These are phyloP conservation scores for Pocillopora damicornis DNA, from an alignment of 64 coral and sea anemone species.

Conservation along the genomic window DNA sequence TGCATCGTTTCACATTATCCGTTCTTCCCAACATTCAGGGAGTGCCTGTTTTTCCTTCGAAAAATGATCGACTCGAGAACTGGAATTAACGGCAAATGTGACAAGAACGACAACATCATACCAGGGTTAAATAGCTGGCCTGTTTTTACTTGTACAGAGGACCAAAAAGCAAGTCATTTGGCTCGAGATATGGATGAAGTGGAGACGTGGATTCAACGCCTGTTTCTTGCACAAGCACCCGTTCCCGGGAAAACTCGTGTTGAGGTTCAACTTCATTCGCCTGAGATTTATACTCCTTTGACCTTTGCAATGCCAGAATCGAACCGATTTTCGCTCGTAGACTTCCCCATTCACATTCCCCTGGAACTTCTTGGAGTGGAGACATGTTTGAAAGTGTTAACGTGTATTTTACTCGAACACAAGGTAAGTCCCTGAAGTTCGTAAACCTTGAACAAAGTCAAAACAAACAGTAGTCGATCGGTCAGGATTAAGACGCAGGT, in stretches of 20 bases:
- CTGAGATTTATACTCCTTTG: slow-evolving; percentile 58
- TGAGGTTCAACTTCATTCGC: slow-evolving; percentile 66
- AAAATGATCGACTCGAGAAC: slow-evolving; percentile 94
- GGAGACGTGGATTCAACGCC: slow-evolving; percentile 88
- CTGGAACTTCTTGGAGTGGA: slow-evolving; percentile 95
- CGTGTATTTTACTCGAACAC: slow-evolving; percentile 95
- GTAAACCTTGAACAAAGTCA: neutral
- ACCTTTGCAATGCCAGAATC: slow-evolving; percentile 79
- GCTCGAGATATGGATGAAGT: slow-evolving; percentile 77
- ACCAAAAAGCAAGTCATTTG: slow-evolving; percentile 80
- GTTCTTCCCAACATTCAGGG: slow-evolving; percentile 94
- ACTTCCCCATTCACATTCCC: slow-evolving; percentile 98
- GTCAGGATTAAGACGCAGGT: neutral
- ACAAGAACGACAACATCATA: slow-evolving; percentile 86
- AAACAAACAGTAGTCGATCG: neutral
- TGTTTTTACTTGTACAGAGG: slow-evolving; percentile 89
- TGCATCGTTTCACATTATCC: slow-evolving; percentile 98
- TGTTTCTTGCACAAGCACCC: slow-evolving; percentile 81
- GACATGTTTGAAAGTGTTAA: slow-evolving; percentile 94
- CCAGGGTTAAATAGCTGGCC: slow-evolving; percentile 93
- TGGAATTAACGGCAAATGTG: slow-evolving; percentile 35
- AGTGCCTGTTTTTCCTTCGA: slow-evolving; percentile 91
- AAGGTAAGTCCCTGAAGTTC: slow-evolving; percentile 62
- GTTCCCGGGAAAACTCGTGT: slow-evolving; percentile 76
- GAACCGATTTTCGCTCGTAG: slow-evolving; percentile 83